Base-by-base conservation (phyloP, 2,113 vertebrate genomes). In the Gymnogyps californianus region DNA sequence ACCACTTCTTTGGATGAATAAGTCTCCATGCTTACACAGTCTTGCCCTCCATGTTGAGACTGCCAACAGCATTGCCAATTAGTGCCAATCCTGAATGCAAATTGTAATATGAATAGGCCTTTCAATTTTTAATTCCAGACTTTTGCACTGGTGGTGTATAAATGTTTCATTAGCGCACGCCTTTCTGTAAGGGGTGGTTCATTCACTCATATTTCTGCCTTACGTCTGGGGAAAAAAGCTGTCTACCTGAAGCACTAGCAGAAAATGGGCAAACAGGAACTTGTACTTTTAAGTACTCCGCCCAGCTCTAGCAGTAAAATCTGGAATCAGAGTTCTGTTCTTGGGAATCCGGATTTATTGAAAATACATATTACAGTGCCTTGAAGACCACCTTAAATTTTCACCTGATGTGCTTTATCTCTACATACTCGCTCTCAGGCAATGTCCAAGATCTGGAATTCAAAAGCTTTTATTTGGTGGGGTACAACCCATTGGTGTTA, bases 41-140 rank as follows among this genome's bases (percentile, higher is more conserved):
- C 79, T 89, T 91, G 86, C 67, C 93, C 79, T 98, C 76, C 54
- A 72, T 59, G 10, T 87, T 93, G 94, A 97, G 93, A 49, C 91
- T 97, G 96, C 91, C 97, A 97, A 59, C 81, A 88, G 83, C 76
- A 94, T 54, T 90, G 81, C 95, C 96, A 97, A 91, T 97, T 97
- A 98, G 93, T 97, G 96, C 96, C 97, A 98, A 96, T 97, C 96
- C 93, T 95, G 82, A 93, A 92, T 93, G 82, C 78, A 97, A 92
- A 96, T 71, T 95, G 89, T 89, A 96, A 96, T 94, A 86, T 38
- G 76, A 96, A 92, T 89, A 97, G 72, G 66, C 49, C 74, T 72
- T 94, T 96, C 89, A 93, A 93, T 95, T 97, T 94, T 97, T 97
- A 97, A 97, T 98, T 96, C 42, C 85, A 66, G 78, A 70, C 83